These are phyloP conservation scores for Neoseiulus cucumeris DNA, from an alignment of 1,140 invertebrate species.

Conservation along the genomic window DNA sequence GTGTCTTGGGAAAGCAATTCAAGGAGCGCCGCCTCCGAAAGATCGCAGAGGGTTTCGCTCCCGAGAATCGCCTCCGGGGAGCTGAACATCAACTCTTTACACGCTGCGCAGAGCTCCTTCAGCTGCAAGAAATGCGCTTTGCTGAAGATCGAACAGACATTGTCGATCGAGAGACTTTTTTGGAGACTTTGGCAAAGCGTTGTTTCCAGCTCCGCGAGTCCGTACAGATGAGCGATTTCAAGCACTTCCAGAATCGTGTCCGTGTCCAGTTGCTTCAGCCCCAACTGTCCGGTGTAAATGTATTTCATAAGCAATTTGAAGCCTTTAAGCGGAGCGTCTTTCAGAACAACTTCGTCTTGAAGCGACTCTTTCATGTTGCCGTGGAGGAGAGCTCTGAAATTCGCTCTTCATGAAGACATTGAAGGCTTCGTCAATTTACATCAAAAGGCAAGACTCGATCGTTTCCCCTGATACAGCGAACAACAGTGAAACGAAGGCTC, in stretches of 20 bases:
- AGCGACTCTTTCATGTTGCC: constrained; percentile 77
- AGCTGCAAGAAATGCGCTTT: constrained; percentile 55
- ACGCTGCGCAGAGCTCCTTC: constrained; percentile 39
- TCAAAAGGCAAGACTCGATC: too few relatives aligned
- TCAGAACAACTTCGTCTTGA: constrained; percentile 57
- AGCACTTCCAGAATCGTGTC: constrained; percentile 67
- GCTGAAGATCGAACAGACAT: constrained; percentile 82
- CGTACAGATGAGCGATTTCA: constrained; percentile 78
- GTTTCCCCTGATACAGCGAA: too few relatives aligned
- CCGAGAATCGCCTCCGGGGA: constrained; percentile 61
- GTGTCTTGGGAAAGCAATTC: constrained; percentile 72
- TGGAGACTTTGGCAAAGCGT: constrained; percentile 79
- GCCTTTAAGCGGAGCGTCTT: constrained; percentile 59
- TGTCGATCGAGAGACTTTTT: constrained; percentile 59
- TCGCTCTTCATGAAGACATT: not conserved
- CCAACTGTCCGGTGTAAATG: constrained; percentile 80
- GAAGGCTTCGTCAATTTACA: too few relatives aligned
- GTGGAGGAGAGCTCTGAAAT: constrained; percentile 51
- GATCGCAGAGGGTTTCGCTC: constrained; percentile 56
- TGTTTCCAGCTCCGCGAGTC: constrained; percentile 69
- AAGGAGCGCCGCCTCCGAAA: constrained; percentile 42
- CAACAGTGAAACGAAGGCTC: too few relatives aligned
- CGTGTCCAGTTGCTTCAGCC: constrained; percentile 42
- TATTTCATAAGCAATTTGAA: constrained; percentile 81
- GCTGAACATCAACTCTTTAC: constrained; percentile 54